These are phyloP conservation scores for Dasyurus viverrinus DNA, from an alignment of 2,113 vertebrate genomes.

Conservation along the genomic window DNA sequence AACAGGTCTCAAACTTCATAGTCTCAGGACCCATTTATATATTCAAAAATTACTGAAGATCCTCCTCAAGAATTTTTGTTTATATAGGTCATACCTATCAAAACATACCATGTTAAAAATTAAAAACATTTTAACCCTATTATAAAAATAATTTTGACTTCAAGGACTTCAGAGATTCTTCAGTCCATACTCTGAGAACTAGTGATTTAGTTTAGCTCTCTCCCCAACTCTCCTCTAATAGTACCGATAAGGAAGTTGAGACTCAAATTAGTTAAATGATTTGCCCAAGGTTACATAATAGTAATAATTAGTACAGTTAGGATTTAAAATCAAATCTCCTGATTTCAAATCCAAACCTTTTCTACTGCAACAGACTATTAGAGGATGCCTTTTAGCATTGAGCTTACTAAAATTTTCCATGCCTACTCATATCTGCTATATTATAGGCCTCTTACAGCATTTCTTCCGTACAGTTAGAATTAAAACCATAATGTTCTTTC, in stretches of 20 bases:
- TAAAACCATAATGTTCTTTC: constrained; percentile 44
- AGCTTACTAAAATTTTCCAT: constrained; percentile 34
- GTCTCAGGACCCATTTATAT: background rate
- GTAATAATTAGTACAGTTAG: background rate
- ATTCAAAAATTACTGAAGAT: background rate
- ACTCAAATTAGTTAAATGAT: background rate
- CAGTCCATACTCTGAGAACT: background rate
- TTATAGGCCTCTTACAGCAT: background rate
- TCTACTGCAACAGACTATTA: background rate
- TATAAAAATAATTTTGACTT: background rate
- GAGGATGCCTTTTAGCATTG: constrained; percentile 21
- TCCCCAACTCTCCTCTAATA: background rate
- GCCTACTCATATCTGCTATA: background rate
- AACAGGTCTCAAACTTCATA: background rate
- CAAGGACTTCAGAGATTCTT: background rate
- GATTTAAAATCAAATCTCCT: background rate
- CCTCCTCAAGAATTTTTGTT: background rate
- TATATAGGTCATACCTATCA: background rate
- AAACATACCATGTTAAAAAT: background rate
- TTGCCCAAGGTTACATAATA: background rate
- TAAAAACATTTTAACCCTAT: background rate
- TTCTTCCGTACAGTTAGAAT: background rate
- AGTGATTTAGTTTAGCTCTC: background rate
- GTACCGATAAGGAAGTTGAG: background rate
- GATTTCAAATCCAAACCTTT: constrained; percentile 17